A percentile compares a stretch with the other conserved stretches of the same genome.
These are phyloP conservation scores for Zaprionus africanus DNA, from an alignment of 1,140 invertebrate species.

Conservation along the genomic window DNA sequence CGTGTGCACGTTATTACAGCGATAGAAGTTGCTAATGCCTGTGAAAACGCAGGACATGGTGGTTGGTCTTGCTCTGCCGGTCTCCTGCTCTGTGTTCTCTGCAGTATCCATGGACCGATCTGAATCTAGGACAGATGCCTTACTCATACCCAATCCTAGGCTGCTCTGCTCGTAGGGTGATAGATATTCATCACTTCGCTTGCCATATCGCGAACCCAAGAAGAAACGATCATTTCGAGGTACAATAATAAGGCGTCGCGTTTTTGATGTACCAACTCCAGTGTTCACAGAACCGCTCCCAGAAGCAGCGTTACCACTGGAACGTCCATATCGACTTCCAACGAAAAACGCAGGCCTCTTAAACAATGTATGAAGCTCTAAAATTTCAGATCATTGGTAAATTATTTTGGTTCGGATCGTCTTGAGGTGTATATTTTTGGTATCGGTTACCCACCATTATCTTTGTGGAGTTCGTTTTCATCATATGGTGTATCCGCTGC, in stretches of 20 bases:
- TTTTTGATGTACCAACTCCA: conserved; percentile 55
- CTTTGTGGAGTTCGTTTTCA: conserved; percentile 45
- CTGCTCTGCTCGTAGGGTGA: conserved; percentile 63
- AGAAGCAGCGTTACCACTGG: conserved; percentile 46
- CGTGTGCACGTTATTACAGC: conserved; percentile 62
- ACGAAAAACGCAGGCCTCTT: conserved; percentile 80
- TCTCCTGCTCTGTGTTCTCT: conserved; percentile 7
- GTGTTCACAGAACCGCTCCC: conserved; percentile 1
- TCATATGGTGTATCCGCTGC: conserved; percentile 39
- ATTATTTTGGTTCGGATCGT: too few species aligned
- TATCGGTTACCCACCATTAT: conserved; percentile 39
- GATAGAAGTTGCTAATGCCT: conserved; percentile 69
- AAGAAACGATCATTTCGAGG: conserved; percentile 83
- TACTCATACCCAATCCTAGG: conserved; percentile 41
- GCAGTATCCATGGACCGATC: conserved; percentile 4
- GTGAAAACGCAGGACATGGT: conserved; percentile 70
- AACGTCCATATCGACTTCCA: conserved; percentile 82
- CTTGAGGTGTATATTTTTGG: too few species aligned
- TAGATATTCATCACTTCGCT: conserved; percentile 60
- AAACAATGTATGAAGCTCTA: conserved; percentile 53
- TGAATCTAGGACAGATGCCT: conserved; percentile 11
- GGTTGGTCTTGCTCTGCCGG: conserved; percentile 12
- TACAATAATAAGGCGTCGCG: conserved; percentile 69
- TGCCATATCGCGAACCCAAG: conserved; percentile 81
- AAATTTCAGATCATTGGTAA: not conserved